These are phyloP conservation scores for Trachelus iudaicus DNA, from an alignment of 2,888 invertebrate species.

Conservation along the genomic window DNA sequence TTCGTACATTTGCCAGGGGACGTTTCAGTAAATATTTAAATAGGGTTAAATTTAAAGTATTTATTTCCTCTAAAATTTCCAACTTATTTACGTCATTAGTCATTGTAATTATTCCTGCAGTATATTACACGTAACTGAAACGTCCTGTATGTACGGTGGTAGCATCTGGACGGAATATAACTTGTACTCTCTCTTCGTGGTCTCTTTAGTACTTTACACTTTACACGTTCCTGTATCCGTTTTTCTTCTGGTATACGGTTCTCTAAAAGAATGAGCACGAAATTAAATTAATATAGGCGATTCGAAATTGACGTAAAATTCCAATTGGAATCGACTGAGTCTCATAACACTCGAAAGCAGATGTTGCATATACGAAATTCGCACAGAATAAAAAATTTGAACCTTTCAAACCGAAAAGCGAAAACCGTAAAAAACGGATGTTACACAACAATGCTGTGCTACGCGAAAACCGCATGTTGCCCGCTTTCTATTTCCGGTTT, in stretches of 20 bases:
- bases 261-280: background rate
- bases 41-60: too few relatives aligned
- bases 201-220: background rate
- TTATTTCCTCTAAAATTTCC: too few relatives aligned
- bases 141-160: background rate
- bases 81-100: too few relatives aligned
- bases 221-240: background rate
- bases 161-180: background rate
- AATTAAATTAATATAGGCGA: background rate
- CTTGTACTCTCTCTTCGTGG: background rate
- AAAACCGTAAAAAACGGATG: background rate
- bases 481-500: conserved; percentile 10
- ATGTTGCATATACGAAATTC: background rate
- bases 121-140: background rate
- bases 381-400: background rate
- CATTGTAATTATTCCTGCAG: background rate
- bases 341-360: background rate
- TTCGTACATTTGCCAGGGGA: background rate
- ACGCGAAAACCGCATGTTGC: conserved; percentile 19
- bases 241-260: background rate
- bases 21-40: background rate
- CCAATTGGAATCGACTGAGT: background rate
- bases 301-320: too few relatives aligned
- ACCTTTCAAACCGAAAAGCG: background rate
- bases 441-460: conserved; percentile 3